Conservation (phyloP, 2,113 vertebrate species). For the Ciconia stormi region DNA sequence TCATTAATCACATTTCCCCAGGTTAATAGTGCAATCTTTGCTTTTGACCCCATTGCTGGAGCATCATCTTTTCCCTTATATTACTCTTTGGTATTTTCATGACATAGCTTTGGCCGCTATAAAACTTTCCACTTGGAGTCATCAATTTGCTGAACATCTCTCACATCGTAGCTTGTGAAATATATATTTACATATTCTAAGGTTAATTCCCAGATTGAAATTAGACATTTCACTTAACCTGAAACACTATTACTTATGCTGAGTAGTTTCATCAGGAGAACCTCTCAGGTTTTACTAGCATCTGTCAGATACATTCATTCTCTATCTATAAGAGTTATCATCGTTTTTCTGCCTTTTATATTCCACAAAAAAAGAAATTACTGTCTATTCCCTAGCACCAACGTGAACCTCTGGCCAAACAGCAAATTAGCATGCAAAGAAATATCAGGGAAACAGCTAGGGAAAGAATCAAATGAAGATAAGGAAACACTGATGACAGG, state of each 20-base stretch:
- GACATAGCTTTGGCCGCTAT: conserved; percentile 72
- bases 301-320: conserved; percentile 11
- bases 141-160: conserved; percentile 34
- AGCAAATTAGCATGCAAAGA: conserved; percentile 63
- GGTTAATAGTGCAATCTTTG: conserved; percentile 33
- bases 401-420: conserved; percentile 29
- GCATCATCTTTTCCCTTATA: conserved; percentile 5
- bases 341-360: conserved; percentile 18
- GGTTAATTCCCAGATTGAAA: conserved; percentile 3
- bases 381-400: conserved; percentile 40
- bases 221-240: conserved; percentile 1
- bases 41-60: conserved; percentile 40
- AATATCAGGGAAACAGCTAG: conserved; percentile 20
- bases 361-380: conserved; percentile 23
- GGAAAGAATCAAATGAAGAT: neutral
- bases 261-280: conserved; percentile 7
- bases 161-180: conserved; percentile 6
- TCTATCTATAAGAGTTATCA: neutral
- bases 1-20: neutral
- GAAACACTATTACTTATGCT: conserved; percentile 9
- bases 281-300: neutral
- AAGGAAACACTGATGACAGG: neutral
- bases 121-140: conserved; percentile 36
- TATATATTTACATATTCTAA: conserved; percentile 31
- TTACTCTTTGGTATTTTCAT: conserved; percentile 75